phyloP scores from a whole-genome alignment of 2,888 invertebrate species.

The Trissolcus japonicus region DNA sequence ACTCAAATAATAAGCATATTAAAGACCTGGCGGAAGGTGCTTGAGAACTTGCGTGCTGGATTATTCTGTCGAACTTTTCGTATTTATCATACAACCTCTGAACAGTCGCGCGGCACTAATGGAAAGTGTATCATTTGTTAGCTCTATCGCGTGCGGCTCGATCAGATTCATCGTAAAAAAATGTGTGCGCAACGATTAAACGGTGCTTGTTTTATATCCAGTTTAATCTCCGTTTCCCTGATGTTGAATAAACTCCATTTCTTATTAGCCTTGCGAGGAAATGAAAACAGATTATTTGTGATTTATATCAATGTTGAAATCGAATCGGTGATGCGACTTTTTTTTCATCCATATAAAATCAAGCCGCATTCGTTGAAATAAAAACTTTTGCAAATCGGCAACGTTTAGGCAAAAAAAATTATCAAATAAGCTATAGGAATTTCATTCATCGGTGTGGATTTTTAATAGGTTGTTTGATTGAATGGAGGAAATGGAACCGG shows the following conservation, averaged over 20 bases:
- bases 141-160: conserved; percentile 10
- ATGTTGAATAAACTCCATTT: conserved; percentile 8
- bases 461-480: too few species aligned
- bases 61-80: conserved; percentile 72
- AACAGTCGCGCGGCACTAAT: conserved; percentile 24
- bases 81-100: conserved; percentile 40
- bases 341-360: too few species aligned
- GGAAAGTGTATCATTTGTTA: conserved; percentile 64
- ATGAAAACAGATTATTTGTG: conserved; percentile 8
- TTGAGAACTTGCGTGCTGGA: conserved; percentile 67
- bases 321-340: too few species aligned
- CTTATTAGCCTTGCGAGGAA: conserved; percentile 1
- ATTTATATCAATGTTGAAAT: background rate
- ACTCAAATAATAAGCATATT: conserved; percentile 72
- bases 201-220: conserved; percentile 11
- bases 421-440: too few species aligned
- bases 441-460: too few species aligned
- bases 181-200: conserved; percentile 12
- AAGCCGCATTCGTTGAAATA: too few species aligned
- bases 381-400: too few species aligned
- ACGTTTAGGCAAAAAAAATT: too few species aligned
- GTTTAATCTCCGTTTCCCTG: conserved; percentile 1
- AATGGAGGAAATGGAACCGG: too few species aligned
- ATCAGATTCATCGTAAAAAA: conserved; percentile 28
- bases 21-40: conserved; percentile 69